Evolutionary conservation across 1,140 invertebrate species (phyloP), one percentile per base, ranked within the genome.

Genomic region (Olivierus martensii): DNA sequence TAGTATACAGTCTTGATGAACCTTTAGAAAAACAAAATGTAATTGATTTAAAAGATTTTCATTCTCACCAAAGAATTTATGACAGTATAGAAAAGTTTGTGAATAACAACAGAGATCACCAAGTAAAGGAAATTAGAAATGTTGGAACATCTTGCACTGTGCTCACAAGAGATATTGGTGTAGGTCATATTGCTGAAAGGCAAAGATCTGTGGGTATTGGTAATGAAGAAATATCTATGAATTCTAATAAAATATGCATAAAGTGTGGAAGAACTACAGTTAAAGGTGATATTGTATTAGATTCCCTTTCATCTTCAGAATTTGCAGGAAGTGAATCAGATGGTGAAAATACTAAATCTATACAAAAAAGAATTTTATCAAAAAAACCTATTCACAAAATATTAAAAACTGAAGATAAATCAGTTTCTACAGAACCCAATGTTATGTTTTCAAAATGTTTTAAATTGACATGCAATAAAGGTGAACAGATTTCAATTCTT

Each of bases 81-180:
- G 47, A 54, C 10, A 17, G 12, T 18, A 49, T 49, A 45, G 39
- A 41, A 12, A n/a, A 15, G 5, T 41, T 41, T 28, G 28, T 28
- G 28, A 28, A 28, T 28, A 28, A 9, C 9, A 9, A 28, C 9
- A 28, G 9, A 6, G 28, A 28, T 28, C 4, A 9, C 28, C 9
- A 4, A 28, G 28, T 28, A 9, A 28, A 46, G 51, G 47, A n/a
- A 38, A 49, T 49, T 53, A 64, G 18, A 58, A 83, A 84, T 69
- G 78, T 80, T 18, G 79, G 78, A 19, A 78, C 80, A 0, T 79
- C 78, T 59, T 83, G 80, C 59, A 71, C 71, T 28, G 73, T 79
- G 21, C 62, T 80, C 39, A 84, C 79, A 0, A 65, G 82, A 59
- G 79, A 80, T 62, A 70, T 81, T 51, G 79, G 78, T 3, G 71